Evolutionary conservation across 1,140 invertebrate genomes (phyloP), one percentile per base, ranked within the genome.

Genomic region (Galendromus occidentalis): DNA sequence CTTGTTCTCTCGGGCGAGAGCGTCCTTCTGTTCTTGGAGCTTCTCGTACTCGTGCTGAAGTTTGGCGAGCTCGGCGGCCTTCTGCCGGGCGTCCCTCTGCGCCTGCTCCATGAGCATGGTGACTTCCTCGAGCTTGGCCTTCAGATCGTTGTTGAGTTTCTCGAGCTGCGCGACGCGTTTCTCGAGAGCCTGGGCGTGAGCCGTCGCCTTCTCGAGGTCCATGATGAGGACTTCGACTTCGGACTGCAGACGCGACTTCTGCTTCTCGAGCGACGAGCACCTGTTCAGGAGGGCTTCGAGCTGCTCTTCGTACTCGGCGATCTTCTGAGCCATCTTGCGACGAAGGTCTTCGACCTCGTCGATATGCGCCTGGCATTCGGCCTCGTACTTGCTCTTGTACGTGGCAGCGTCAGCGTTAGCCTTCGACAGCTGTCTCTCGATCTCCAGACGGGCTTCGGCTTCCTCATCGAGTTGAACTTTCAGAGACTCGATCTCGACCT

Each of bases 141-240:
- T 78, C 65, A 78, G 69, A 74, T 94, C 91, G 69, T 86, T 83
- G 75, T 93, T 92, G 72, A 91, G 82, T 72, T 88, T 85, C 74
- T 94, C 91, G 67, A 95, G 76, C 69, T 89, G 87, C 71, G 90
- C 88, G 65, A 87, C 85, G 69, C 90, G 83, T 80, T 93, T 91
- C 75, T 91, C 88, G 71, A 93, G 78, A 75, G 92, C 88, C 75
- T 91, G 84, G 75, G 89, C 89, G 66, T 88, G 92, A 77, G 85
- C 86, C 78, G 94, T 94, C 69, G 91, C 88, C 81, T 94, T 96
- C 79, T 96, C 92, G 71, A 96, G 82, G 76, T 96, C 92, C 76
- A 96, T 93, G 77, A 96, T 95, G 71, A 95, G 81, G 17, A 96
- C 86, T 76, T 96, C 91, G 55, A 96, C 87, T 81, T 96, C 92